Evolutionary conservation across 2,888 invertebrate genomes (phyloP).

Genomic region (Hartigia nigra): DNA sequence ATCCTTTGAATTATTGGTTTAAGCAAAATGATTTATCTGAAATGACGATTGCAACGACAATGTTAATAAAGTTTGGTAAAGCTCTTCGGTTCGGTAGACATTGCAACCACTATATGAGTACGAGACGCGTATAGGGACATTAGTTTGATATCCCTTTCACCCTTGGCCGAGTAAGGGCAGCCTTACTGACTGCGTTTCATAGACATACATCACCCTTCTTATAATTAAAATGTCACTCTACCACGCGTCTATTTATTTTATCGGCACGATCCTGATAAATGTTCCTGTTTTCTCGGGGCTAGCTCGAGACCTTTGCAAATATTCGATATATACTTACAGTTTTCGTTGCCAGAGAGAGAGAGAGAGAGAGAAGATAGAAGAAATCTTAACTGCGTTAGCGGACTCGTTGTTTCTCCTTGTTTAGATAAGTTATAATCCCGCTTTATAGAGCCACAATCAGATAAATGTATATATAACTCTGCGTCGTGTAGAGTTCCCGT

Average conservation of each 20-base stretch:
- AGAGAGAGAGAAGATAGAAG: not conserved
- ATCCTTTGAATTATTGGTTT: not conserved
- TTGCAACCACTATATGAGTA: not conserved
- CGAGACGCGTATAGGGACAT: not conserved
- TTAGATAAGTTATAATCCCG: slow-evolving; percentile 19
- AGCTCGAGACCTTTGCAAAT: not conserved
- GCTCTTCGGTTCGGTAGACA: not conserved
- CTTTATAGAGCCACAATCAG: slow-evolving; percentile 7
- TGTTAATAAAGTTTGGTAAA: not conserved
- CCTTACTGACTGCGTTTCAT: not conserved
- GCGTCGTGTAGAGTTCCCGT: not conserved
- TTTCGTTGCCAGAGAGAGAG: not conserved
- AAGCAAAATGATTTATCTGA: not conserved
- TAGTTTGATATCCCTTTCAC: not conserved
- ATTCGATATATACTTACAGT: not conserved
- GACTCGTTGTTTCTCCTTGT: slow-evolving; percentile 31
- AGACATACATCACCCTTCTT: slow-evolving; percentile 30
- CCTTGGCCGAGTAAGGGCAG: not conserved
- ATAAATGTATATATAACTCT: not conserved
- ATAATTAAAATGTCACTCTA: slow-evolving; percentile 46
- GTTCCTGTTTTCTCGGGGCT: slow-evolving; percentile 33
- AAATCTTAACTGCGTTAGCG: slow-evolving; percentile 45
- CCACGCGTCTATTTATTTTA: slow-evolving; percentile 44
- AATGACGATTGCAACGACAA: not conserved
- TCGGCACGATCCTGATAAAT: slow-evolving; percentile 54